Conservation (phyloP, 1,140 invertebrate genomes). For the Heliconius hermathena region DNA sequence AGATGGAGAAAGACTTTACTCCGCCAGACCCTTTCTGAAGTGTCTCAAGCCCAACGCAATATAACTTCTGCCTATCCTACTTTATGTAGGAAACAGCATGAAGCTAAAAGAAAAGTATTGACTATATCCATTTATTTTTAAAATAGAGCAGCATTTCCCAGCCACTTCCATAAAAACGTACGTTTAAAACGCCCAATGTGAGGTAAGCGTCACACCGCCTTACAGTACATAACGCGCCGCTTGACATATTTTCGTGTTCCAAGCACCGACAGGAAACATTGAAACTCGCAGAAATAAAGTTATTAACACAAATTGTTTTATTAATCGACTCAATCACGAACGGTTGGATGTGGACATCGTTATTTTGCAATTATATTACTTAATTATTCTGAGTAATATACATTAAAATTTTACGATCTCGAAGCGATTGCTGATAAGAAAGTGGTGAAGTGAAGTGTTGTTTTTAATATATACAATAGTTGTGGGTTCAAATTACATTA, state of each 20-base stretch:
- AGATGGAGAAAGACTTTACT: no score
- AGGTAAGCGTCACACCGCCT: not conserved
- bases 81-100: no score
- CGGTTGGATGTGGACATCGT: constrained; percentile 15
- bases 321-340: constrained; percentile 33
- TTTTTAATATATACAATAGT: no score
- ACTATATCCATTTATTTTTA: no score
- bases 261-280: constrained; percentile 16
- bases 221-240: not conserved
- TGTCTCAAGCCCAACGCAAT: no score
- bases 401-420: constrained; percentile 33
- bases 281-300: constrained; percentile 31
- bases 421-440: constrained; percentile 29
- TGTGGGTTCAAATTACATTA: not conserved
- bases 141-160: not conserved
- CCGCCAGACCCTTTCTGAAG: no score
- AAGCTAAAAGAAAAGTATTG: no score
- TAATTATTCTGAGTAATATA: constrained; percentile 30
- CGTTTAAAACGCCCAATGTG: not conserved
- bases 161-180: not conserved
- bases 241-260: constrained; percentile 13
- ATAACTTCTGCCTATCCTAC: no score
- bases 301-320: constrained; percentile 39
- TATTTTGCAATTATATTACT: constrained; percentile 37
- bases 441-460: not conserved